Conservation (phyloP, 2,888 invertebrate species). For the Chirona hameri region DNA sequence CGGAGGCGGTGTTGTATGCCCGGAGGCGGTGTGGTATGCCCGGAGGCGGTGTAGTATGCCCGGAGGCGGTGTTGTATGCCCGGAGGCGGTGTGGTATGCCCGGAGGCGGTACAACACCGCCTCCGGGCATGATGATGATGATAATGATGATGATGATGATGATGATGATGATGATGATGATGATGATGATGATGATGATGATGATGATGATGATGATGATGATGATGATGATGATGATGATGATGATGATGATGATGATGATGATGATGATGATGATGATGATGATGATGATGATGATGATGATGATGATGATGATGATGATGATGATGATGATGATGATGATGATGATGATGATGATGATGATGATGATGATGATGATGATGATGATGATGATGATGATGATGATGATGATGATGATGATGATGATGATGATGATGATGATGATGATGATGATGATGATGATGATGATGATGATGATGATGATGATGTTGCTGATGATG, state of each 20-base stretch:
- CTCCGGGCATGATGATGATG: not conserved
- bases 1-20: too few relatives aligned
- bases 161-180: slow-evolving; percentile 3
- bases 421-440: slow-evolving; percentile 6
- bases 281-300: not conserved
- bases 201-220: not conserved
- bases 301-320: not conserved
- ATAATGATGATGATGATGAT: slow-evolving; percentile 4
- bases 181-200: not conserved
- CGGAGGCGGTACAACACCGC: too few relatives aligned
- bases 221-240: not conserved
- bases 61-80: too few relatives aligned
- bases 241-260: not conserved
- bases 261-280: not conserved
- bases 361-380: not conserved
- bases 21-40: too few relatives aligned
- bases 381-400: not conserved
- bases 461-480: slow-evolving; percentile 22
- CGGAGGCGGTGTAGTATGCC: too few relatives aligned
- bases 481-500: too few relatives aligned
- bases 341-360: not conserved
- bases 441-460: slow-evolving; percentile 22
- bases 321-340: not conserved
- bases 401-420: not conserved
- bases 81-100: too few relatives aligned